Percentiles rank a stretch among this genome's conserved stretches.
phyloP scores from a whole-genome alignment of 2,113 vertebrate species.

The Tachuris rubrigastra region DNA sequence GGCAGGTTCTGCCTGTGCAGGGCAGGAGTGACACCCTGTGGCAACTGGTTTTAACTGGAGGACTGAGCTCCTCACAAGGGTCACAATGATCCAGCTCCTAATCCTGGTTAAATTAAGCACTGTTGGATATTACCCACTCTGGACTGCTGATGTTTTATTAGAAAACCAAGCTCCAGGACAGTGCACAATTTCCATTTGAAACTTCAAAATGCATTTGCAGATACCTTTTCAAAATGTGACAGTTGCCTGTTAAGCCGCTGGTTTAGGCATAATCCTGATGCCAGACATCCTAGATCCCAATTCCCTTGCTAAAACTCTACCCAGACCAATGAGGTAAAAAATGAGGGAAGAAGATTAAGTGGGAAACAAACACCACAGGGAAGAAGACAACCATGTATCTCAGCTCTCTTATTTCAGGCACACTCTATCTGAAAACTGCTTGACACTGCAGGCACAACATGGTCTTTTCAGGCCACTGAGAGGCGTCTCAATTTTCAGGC shows the following conservation, averaged over 20 bases:
- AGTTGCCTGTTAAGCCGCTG: neutral
- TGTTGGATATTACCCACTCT: neutral
- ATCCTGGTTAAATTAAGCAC: neutral
- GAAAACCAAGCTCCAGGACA: neutral
- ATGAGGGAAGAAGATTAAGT: neutral
- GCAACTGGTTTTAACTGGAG: neutral
- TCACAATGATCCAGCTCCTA: neutral
- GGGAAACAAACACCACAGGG: neutral
- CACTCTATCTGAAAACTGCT: neutral
- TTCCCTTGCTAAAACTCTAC: neutral
- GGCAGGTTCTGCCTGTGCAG: rapidly evolving
- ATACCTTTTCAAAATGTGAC: neutral
- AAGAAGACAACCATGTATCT: neutral
- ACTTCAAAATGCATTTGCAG: neutral
- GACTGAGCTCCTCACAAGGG: rapidly evolving
- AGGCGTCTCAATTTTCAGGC: neutral
- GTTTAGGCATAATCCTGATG: neutral
- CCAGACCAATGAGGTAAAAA: neutral
- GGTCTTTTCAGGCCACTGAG: neutral
- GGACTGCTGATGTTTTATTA: neutral
- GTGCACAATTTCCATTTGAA: neutral
- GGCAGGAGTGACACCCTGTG: slow-evolving; percentile 55
- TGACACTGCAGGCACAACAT: neutral
- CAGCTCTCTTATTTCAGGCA: too few species aligned
- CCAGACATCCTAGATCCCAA: neutral